Evolutionary conservation across 2,888 invertebrate genomes (phyloP).

Genomic region (Chalcosyrphus nemorum): DNA sequence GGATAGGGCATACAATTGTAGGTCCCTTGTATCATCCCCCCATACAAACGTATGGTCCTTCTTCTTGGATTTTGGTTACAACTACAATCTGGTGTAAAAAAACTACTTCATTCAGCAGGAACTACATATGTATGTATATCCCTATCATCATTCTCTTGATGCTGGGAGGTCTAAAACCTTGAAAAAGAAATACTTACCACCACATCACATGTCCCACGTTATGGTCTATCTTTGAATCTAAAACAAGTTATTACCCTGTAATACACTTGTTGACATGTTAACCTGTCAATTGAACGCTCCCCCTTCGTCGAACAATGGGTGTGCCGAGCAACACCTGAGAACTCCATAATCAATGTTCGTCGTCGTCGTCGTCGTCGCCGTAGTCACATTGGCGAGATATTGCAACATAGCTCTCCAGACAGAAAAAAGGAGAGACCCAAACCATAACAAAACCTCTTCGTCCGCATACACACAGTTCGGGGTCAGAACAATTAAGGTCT

Average conservation of each 20-base stretch:
- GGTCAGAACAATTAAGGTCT: conserved; percentile 71
- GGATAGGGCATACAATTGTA: too few relatives aligned
- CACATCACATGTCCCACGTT: conserved; percentile 18
- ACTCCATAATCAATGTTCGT: conserved; percentile 30
- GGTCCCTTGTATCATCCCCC: too few relatives aligned
- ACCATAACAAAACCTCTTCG: conserved; percentile 8
- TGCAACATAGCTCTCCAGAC: conserved; percentile 19
- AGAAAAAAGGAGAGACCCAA: neutral
- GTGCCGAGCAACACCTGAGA: conserved; percentile 63
- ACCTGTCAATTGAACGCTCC: conserved; percentile 65
- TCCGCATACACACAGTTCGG: conserved; percentile 40
- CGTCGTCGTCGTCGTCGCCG: too few relatives aligned
- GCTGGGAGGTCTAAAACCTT: neutral
- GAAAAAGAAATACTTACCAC: neutral
- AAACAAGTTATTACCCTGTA: conserved; percentile 49
- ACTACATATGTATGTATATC: too few relatives aligned
- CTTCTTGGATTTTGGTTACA: too few relatives aligned
- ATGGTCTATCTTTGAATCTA: conserved; percentile 42
- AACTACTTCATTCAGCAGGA: too few relatives aligned
- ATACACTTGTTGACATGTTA: conserved; percentile 70
- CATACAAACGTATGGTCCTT: too few relatives aligned
- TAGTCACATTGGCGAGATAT: neutral
- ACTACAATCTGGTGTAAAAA: too few relatives aligned
- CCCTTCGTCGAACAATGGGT: conserved; percentile 58
- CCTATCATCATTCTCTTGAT: too few relatives aligned